Base-by-base conservation (phyloP, 1,140 invertebrate species). In the Drosophila virilis region DNA sequence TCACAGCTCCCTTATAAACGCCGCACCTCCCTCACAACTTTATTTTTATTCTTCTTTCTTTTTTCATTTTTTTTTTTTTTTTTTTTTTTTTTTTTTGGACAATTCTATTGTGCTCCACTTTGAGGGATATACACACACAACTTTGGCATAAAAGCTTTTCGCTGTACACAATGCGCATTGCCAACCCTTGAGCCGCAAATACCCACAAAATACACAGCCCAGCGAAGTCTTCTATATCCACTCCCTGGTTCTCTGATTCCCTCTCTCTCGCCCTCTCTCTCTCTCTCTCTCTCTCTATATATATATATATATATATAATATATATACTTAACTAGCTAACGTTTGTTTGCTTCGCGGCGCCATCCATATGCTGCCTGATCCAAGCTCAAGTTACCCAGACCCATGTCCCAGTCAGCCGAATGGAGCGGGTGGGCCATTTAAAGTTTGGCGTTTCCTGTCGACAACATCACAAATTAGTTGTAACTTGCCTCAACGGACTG, bases 71-170 rank as follows among this genome's bases (percentile, higher is more conserved):
- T 22, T 40, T 13, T 59, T 65, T 52, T 38, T 65, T 17, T 17
- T n/a, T n/a, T n/a, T 13, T 8, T 17, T 38, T 22, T 40, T 13
- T 59, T 65, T 52, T 38, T 65, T 17, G 1, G 42, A 71, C 66
- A 74, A 78, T 75, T 78, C 48, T 48, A 70, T 78, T 58, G 37
- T 78, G 38, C 22, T 54, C 59, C 58, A 74, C 40, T 64, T 60
- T 32, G 33, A 46, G 37, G 55, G n/a, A 38, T 50, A 42, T 33
- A 46, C 17, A 58, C 13, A 67, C 17, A 66, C n/a, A 35, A 22
- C 13, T 22, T 9, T 38, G 37, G 54, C 48, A 69, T 68, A 79
- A 80, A 76, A 86, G 82, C 82, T 70, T 86, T 86, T 78, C 67
- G 65, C 68, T 86, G 82, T 88, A 74, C 42, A 35, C 43, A 35